Evolutionary conservation across 2,888 invertebrate species (phyloP).

Genomic region (Hecatera dysodea): DNA sequence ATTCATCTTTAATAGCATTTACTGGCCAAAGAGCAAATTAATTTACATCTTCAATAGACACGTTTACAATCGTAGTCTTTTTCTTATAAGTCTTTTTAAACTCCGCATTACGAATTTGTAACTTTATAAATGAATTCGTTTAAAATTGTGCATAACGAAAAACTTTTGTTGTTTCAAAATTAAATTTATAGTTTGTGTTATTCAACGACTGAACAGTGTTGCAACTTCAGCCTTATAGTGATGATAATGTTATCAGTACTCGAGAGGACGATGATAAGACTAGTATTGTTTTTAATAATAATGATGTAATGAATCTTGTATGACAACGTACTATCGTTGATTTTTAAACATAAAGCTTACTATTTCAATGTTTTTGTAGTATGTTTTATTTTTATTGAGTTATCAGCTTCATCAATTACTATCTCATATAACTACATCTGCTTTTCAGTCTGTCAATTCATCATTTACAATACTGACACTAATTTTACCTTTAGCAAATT

Average conservation of each 20-base stretch:
- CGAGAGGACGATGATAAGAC: slow-evolving; percentile 35
- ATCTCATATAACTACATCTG: neutral
- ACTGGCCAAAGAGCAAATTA: slow-evolving; percentile 40
- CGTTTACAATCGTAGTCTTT: slow-evolving; percentile 2
- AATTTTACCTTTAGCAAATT: neutral
- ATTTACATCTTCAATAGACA: slow-evolving; percentile 24
- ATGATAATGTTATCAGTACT: slow-evolving; percentile 52
- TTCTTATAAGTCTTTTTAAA: slow-evolving; percentile 8
- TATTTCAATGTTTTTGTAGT: slow-evolving; percentile 20
- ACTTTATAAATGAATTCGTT: neutral
- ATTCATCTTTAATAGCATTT: slow-evolving; percentile 63
- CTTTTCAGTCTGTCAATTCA: neutral
- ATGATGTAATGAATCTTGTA: slow-evolving; percentile 58
- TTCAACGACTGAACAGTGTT: slow-evolving; percentile 40
- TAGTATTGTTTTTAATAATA: slow-evolving; percentile 60
- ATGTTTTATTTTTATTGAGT: neutral
- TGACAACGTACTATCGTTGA: slow-evolving; percentile 7
- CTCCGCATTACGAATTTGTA: neutral
- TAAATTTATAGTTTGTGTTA: neutral
- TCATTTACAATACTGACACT: neutral
- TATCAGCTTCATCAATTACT: neutral
- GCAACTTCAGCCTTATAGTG: slow-evolving; percentile 30
- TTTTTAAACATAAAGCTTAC: slow-evolving; percentile 25
- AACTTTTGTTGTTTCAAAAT: neutral
- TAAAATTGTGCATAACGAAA: neutral